Evolutionary conservation across 2,888 invertebrate species (phyloP), one percentile per base, ranked within the genome.

Genomic region (Petrolisthes cinctipes): DNA sequence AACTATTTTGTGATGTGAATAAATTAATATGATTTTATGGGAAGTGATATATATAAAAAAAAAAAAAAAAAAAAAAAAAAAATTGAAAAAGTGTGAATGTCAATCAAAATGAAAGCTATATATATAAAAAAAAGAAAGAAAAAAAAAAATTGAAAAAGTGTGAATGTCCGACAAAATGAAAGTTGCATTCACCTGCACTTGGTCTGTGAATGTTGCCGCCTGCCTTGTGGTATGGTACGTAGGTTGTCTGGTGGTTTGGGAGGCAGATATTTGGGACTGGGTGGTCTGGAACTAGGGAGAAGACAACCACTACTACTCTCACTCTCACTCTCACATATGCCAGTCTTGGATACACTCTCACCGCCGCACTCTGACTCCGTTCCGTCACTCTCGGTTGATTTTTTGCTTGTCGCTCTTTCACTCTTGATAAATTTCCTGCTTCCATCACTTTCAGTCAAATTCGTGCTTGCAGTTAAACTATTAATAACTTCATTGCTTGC

Each of bases 261-360:
- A 20, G 84, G 87, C 9, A 87, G 83, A 37, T 87, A 75, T 54
- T 87, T 87, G 11, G 87, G 87, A 51, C 87, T 87, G 56, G 81
- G 87, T n/a, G 81, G 87, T 54, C 84, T 37, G 61, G 6, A 61
- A 61, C 61, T 61, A 14, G 61, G 61, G 61, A 61, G n/a, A n/a
- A n/a, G n/a, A n/a, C n/a, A n/a, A 61, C 14, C 61, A 14, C 61
- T 61, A 61, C 9, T 14, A 1, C 61, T 61, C 61, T 61, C 61
- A 17, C 37, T 37, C 37, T 37, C 37, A 2, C 37, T 37, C 7
- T 61, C 61, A 61, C 6, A 6, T 61, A 61, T 61, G 61, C 7
- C 6, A 14, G 7, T 61, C 61, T 61, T 61, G 61, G 6, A 9
- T n/a, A n/a, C n/a, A n/a, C n/a, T n/a, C n/a, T n/a, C n/a, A n/a